These are phyloP conservation scores for Catocala fraxini DNA, from an alignment of 2,888 invertebrate genomes.

Conservation along the genomic window DNA sequence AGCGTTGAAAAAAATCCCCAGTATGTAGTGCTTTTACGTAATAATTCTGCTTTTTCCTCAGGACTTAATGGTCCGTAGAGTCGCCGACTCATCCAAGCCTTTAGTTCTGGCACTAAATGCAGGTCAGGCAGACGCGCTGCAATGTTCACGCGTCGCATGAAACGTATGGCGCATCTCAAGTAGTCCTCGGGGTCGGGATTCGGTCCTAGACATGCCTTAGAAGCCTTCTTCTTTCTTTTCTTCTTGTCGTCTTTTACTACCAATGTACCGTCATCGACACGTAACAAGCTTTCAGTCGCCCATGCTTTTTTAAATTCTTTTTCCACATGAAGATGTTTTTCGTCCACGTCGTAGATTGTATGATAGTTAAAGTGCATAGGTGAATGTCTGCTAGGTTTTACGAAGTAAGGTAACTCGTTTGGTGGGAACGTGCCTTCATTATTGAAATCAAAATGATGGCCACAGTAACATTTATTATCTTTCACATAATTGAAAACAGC, in stretches of 20 bases:
- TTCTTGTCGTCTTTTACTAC: slow-evolving; percentile 60
- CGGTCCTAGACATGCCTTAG: slow-evolving; percentile 66
- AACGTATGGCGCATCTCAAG: slow-evolving; percentile 70
- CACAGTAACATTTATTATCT: slow-evolving; percentile 72
- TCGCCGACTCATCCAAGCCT: slow-evolving; percentile 79
- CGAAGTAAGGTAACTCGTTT: slow-evolving; percentile 73
- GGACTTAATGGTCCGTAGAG: slow-evolving; percentile 66
- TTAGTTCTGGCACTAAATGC: slow-evolving; percentile 73
- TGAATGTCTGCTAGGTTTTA: slow-evolving; percentile 64
- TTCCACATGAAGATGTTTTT: slow-evolving; percentile 63
- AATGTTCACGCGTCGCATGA: slow-evolving; percentile 65
- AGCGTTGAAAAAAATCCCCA: slow-evolving; percentile 68
- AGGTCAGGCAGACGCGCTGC: slow-evolving; percentile 78
- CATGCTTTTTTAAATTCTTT: slow-evolving; percentile 69
- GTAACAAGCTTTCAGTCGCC: slow-evolving; percentile 75
- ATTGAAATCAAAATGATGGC: slow-evolving; percentile 72
- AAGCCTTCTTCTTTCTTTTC: slow-evolving; percentile 59
- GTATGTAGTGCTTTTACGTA: slow-evolving; percentile 59
- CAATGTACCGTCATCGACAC: slow-evolving; percentile 55
- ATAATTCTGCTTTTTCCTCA: slow-evolving; percentile 53
- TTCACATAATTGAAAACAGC: slow-evolving; percentile 66
- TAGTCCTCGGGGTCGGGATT: slow-evolving; percentile 72
- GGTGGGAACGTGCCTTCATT: slow-evolving; percentile 69
- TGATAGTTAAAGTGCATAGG: slow-evolving; percentile 70
- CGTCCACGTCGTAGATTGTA: slow-evolving; percentile 73